Conservation (phyloP, 2,113 vertebrate genomes). For the Chinchilla lanigera region DNA sequence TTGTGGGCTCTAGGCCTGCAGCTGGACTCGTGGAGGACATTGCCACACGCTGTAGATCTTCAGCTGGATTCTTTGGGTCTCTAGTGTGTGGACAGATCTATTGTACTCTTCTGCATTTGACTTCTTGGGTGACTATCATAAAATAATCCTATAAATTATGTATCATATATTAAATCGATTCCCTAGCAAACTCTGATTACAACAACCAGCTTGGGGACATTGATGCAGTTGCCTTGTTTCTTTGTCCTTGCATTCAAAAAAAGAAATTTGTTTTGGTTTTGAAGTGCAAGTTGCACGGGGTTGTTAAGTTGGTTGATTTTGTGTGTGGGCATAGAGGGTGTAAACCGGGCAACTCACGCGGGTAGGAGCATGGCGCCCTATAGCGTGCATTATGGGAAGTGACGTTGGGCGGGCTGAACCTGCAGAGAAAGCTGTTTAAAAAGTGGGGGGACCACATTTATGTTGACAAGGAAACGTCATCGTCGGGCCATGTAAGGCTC, state of each 20-base stretch:
- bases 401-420: neutral
- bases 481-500: neutral
- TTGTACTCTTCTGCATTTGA: neutral
- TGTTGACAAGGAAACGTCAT: neutral
- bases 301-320: neutral
- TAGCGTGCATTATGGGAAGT: constrained; percentile 1
- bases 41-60: neutral
- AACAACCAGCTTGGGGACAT: neutral
- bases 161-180: neutral
- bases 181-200: neutral
- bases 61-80: neutral
- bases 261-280: neutral
- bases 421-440: neutral
- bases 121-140: neutral
- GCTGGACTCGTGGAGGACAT: neutral
- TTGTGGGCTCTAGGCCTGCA: neutral
- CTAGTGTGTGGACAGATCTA: neutral
- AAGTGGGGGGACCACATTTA: fast-evolving
- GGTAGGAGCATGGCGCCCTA: neutral
- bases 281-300: neutral
- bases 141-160: neutral
- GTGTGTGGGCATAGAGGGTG: fast-evolving
- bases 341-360: neutral
- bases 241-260: neutral
- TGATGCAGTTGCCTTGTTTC: neutral